A percentile compares a stretch with the other conserved stretches of the same genome.
These are phyloP conservation scores for Samia ricini DNA, from an alignment of 1,140 invertebrate genomes.

Conservation along the genomic window DNA sequence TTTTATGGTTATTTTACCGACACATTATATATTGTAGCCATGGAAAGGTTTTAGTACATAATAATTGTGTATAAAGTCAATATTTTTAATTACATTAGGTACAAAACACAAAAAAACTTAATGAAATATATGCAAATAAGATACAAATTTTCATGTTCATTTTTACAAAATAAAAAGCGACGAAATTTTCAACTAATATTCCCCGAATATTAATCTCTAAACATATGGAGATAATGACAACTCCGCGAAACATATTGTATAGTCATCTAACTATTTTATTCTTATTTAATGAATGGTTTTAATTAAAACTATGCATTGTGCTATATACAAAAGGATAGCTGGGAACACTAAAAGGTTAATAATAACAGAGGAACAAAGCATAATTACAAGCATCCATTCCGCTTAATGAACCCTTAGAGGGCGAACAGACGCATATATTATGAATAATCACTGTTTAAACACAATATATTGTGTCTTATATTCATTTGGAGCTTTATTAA, in stretches of 20 bases:
- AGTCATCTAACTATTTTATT: background rate
- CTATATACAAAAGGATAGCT: slow-evolving; percentile 21
- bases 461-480: slow-evolving; percentile 5
- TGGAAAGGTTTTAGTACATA: background rate
- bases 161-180: no score
- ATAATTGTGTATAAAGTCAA: background rate
- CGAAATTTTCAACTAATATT: no score
- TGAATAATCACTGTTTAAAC: slow-evolving; percentile 10
- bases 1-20: background rate
- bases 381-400: slow-evolving; percentile 58
- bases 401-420: slow-evolving; percentile 48
- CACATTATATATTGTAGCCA: background rate
- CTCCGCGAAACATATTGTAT: background rate
- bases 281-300: background rate
- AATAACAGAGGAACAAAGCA: slow-evolving; percentile 52
- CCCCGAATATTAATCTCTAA: no score
- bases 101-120: no score
- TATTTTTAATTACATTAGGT: no score
- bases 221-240: background rate
- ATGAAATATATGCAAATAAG: no score
- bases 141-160: no score
- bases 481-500: background rate
- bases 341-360: slow-evolving; percentile 45
- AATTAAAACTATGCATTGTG: slow-evolving; percentile 7
- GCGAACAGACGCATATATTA: slow-evolving; percentile 7